Conservation (phyloP, 64 coral and sea anemone species). For the Acropora tenuis region DNA sequence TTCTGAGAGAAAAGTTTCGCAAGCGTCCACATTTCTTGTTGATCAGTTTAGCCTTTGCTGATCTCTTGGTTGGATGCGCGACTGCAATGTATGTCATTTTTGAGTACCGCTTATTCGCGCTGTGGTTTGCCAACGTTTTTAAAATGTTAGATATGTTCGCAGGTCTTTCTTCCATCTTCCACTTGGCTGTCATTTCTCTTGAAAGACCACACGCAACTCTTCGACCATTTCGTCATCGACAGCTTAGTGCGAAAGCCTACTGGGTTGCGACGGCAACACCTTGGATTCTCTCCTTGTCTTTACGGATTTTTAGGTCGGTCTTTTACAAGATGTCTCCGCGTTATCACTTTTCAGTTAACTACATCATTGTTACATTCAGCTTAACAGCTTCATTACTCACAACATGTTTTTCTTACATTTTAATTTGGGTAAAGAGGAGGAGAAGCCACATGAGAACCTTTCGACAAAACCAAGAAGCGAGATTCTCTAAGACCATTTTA, state of each 20-base stretch:
- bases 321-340: neutral
- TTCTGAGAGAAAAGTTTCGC: too few species aligned
- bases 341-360: too few species aligned
- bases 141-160: neutral
- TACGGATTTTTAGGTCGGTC: neutral
- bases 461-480: neutral
- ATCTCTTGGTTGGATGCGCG: too few species aligned
- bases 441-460: neutral
- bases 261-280: neutral
- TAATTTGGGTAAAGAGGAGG: neutral
- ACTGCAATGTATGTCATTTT: too few species aligned
- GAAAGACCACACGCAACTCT: conserved; percentile 11
- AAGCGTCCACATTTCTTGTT: too few species aligned
- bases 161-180: neutral
- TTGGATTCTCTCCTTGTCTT: neutral
- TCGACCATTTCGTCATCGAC: conserved; percentile 16
- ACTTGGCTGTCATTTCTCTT: conserved; percentile 20
- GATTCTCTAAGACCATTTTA: conserved; percentile 24
- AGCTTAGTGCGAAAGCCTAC: neutral
- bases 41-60: too few species aligned
- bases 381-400: neutral
- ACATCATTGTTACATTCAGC: neutral
- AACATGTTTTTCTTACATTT: neutral
- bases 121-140: too few species aligned
- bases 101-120: too few species aligned